Percentiles rank a stretch among this genome's conserved stretches.
Conservation (phyloP, 23 tunicate species). For the Trididemnum clinides region DNA sequence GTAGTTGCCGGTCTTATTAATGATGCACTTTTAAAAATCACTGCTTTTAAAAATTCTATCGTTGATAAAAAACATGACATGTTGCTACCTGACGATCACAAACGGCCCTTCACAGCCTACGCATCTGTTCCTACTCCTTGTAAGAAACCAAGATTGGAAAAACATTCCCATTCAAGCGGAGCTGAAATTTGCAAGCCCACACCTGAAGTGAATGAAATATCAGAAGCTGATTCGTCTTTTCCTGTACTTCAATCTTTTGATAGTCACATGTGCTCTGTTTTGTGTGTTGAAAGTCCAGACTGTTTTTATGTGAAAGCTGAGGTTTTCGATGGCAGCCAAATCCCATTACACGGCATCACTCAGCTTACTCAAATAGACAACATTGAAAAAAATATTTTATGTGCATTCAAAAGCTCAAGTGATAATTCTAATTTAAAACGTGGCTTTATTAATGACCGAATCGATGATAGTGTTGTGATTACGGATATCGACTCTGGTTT, state of each 20-base stretch:
- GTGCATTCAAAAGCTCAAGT: neutral
- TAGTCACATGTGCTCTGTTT: neutral
- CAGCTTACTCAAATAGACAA: neutral
- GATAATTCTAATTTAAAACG: neutral
- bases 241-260: too few species aligned
- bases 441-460: neutral
- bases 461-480: neutral
- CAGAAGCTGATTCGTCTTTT: neutral
- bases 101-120: neutral
- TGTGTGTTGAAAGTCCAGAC: conserved; percentile 18
- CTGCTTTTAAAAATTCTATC: too few species aligned
- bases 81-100: neutral
- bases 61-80: too few species aligned
- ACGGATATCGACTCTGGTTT: conserved; percentile 10
- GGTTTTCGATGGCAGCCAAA: neutral
- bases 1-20: too few species aligned
- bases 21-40: too few species aligned
- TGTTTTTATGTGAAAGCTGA: conserved; percentile 8
- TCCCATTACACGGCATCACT: neutral
- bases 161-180: neutral
- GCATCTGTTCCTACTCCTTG: neutral
- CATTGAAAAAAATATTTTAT: neutral
- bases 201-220: neutral
- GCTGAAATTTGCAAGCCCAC: neutral
- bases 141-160: conserved; percentile 21